Evolutionary conservation across 2,113 vertebrate species (phyloP), one percentile per base, ranked within the genome.

Genomic region (Rhinogobius similis): DNA sequence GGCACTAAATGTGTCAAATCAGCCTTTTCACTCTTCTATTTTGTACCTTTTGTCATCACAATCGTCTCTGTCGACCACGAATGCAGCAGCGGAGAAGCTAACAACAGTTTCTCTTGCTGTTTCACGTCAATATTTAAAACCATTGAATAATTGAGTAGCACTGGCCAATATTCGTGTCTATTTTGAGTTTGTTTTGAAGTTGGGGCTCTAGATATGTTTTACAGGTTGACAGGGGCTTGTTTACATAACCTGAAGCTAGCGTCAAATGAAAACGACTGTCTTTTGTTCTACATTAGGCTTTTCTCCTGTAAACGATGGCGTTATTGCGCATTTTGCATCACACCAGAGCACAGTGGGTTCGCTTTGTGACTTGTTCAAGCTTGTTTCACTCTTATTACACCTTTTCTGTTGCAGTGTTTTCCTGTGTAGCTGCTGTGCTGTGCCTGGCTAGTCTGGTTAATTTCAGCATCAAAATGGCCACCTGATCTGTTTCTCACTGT

Each of bases 381-480:
- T 52, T 46, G 46, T 63, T 43, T 13, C 58, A 38, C 13, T 81
- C 50, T 76, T 79, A 16, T 70, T 78, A 27, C 48, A 73, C 76
- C 52, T 83, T 50, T 10, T 24, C 67, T 72, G 59, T 84, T 78
- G 65, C 62, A 67, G 67, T 71, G 58, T 64, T 81, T 69, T 74
- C 74, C 32, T 36, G 32, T 75, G 61, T 67, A 74, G 79, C 71
- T 76, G 65, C 76, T 75, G 67, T 82, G 69, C 52, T 82, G 32
- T 36, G 72, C 61, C 77, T 79, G 62, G 77, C 76, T 86, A 72
- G 79, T 66, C 73, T 89, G 81, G 76, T 89, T 89, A 87, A 87
- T 91, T 89, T 88, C 84, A 84, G 84, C 87, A 90, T 89, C 90
- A 91, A 91, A 91, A 91, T 91, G 88, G 90, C 90, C 83, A 90